Conservation (phyloP, 1,140 invertebrate species). For the Conus betulinus region DNA sequence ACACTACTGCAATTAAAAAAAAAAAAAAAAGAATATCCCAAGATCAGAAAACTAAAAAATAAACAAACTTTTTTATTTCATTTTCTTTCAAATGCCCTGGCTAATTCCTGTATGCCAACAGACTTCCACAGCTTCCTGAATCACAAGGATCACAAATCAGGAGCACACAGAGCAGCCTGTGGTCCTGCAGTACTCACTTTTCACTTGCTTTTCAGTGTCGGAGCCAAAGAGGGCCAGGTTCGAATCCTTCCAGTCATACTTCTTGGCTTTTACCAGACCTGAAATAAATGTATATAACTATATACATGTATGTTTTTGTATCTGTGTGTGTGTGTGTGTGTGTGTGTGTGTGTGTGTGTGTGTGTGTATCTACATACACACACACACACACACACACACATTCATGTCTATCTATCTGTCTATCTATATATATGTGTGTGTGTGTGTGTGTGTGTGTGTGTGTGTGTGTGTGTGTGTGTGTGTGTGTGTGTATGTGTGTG, state of each 20-base stretch:
- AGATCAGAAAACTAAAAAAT: not conserved
- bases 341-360: too few relatives aligned
- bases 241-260: conserved; percentile 71
- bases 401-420: too few relatives aligned
- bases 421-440: not conserved
- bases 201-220: conserved; percentile 68
- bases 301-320: not conserved
- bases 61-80: not conserved
- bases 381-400: too few relatives aligned
- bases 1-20: too few relatives aligned
- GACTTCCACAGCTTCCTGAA: not conserved
- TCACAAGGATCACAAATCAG: not conserved
- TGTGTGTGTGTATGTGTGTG: too few relatives aligned
- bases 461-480: not conserved
- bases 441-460: not conserved
- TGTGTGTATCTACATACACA: not conserved
- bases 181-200: conserved; percentile 62
- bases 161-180: not conserved
- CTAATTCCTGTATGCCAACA: not conserved
- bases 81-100: not conserved
- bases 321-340: too few relatives aligned
- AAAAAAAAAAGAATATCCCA: not conserved
- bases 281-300: conserved; percentile 12
- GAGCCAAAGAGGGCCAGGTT: conserved; percentile 68
- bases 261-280: conserved; percentile 63